These are phyloP conservation scores for Lasioglossum villosulum DNA, from an alignment of 2,888 invertebrate genomes.

Conservation along the genomic window DNA sequence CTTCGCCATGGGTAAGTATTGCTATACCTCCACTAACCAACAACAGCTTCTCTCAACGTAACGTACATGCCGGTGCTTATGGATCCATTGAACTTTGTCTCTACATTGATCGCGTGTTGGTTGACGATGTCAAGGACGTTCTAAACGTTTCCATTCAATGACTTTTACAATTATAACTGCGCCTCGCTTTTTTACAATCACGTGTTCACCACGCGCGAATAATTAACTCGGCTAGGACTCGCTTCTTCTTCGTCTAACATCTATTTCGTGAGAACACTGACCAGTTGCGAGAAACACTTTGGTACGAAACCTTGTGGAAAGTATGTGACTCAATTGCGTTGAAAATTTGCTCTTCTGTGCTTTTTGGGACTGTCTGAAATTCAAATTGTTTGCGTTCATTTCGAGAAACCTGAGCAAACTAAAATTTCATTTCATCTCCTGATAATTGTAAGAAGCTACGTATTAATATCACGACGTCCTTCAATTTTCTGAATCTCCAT, in stretches of 20 bases:
- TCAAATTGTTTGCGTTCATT: not conserved
- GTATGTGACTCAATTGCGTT: not conserved
- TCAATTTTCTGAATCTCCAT: not conserved
- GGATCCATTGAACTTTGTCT: not conserved
- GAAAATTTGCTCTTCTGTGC: not conserved
- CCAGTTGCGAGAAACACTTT: no score
- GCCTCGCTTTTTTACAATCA: not conserved
- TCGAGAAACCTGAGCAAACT: not conserved
- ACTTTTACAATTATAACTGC: not conserved
- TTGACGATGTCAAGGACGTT: not conserved
- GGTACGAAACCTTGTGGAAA: not conserved
- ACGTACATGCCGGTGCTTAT: not conserved
- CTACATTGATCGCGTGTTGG: not conserved
- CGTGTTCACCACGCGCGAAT: not conserved
- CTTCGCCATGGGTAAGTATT: conserved; percentile 56
- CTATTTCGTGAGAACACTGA: not conserved
- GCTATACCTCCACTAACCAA: not conserved
- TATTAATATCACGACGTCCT: not conserved
- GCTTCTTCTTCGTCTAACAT: not conserved
- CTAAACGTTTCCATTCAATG: not conserved
- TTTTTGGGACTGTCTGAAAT: no score
- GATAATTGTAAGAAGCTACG: not conserved
- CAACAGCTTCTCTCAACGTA: not conserved
- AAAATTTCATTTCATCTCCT: not conserved
- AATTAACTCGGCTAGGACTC: not conserved